Evolutionary conservation across 2,888 invertebrate species (phyloP), one percentile per base, ranked within the genome.

Genomic region (Agriopis leucophaearia): DNA sequence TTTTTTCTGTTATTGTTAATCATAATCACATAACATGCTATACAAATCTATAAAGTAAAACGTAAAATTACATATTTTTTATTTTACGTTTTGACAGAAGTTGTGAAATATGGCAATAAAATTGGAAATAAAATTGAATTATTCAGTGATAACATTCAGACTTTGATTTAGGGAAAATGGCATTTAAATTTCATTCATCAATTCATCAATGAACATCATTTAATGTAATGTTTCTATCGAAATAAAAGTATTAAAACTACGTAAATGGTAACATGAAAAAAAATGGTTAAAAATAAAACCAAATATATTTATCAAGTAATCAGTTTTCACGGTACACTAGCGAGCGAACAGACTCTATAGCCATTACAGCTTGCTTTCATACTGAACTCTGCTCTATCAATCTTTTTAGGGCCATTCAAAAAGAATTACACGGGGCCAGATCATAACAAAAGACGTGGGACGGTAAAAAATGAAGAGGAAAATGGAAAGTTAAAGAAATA

Each of bases 21-120:
- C n/a, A n/a, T n/a, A n/a, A n/a, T n/a, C n/a, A n/a, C n/a, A n/a
- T n/a, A n/a, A n/a, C n/a, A n/a, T n/a, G n/a, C n/a, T n/a, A n/a
- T n/a, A n/a, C n/a, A n/a, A n/a, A n/a, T n/a, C 40, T 12, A 52
- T 50, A 50, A 56, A 10, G 40, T 48, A 16, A 55, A 55, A 35
- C 36, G 12, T 18, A 45, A 52, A 52, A 16, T n/a, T 44, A 54
- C 51, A 27, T n/a, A 45, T 51, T 52, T 4, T 35, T 12, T 18
- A 5, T 48, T 35, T 35, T 35, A 50, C 35, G 16, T n/a, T 35
- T 4, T 50, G 2, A 7, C 7, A 35, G 5, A 16, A 18, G 6
- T 35, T 8, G 12, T 27, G 12, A 50, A 18, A 27, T 35, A 50
- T 18, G n/a, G 0, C 0, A 10, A 47, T 16, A 8, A 47, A 16